Percentiles rank a stretch among this genome's conserved stretches.
These are phyloP conservation scores for Balaenoptera acutorostrata DNA, from an alignment of 2,113 vertebrate genomes.

Conservation along the genomic window DNA sequence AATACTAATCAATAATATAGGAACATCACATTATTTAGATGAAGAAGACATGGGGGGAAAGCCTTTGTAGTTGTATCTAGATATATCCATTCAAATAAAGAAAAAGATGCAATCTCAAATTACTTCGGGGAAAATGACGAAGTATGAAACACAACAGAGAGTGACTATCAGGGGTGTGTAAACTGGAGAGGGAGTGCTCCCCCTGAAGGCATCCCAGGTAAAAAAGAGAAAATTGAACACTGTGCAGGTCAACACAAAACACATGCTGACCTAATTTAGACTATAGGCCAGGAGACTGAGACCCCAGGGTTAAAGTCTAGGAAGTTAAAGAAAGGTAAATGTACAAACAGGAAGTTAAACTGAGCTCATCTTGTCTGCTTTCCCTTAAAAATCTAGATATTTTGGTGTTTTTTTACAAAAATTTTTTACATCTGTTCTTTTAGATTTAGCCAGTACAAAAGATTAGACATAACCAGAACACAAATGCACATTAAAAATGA, in stretches of 20 bases:
- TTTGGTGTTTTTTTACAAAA: neutral
- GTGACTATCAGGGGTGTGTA: neutral
- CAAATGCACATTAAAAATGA: neutral
- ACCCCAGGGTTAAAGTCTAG: neutral
- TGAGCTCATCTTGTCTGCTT: neutral
- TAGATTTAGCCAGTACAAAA: neutral
- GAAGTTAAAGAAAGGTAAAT: neutral
- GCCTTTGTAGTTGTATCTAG: neutral
- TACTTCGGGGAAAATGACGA: neutral
- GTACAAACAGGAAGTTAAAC: neutral
- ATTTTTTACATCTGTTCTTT: neutral
- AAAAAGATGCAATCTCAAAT: neutral
- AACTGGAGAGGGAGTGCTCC: neutral
- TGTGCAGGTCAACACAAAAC: neutral
- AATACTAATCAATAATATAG: neutral
- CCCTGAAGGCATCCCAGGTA: neutral
- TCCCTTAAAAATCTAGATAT: neutral
- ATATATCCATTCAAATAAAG: neutral
- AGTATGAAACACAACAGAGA: neutral
- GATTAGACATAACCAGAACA: neutral
- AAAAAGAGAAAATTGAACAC: neutral
- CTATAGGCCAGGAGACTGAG: neutral
- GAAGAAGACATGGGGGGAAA: neutral
- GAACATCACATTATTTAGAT: neutral
- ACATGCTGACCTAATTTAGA: neutral